Evolutionary conservation across 2,797 vertebrate species (phyloP), one percentile per base, ranked within the genome.

Genomic region (Hirundo rustica): DNA sequence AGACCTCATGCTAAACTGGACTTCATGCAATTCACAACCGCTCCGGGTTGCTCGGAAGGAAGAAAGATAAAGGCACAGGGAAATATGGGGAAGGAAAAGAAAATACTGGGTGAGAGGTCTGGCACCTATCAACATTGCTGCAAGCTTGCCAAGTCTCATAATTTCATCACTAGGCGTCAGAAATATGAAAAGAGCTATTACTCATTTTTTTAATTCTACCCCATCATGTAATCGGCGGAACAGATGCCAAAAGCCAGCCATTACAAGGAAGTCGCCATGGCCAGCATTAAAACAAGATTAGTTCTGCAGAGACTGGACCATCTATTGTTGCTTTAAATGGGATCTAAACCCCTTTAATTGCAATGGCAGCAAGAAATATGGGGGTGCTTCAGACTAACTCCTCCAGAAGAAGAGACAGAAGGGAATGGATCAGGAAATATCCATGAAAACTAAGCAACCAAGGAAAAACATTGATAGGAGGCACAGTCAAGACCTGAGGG

Each of bases 151-250:
- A 81, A 79, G 29, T 66, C 82, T 90, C 53, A 53, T 23, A 53
- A 79, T 77, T 88, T 93, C 93, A 84, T 78, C 57, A 68, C 53
- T 40, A 88, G 36, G 34, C 57, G 90, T 92, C 64, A 71, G 23
- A 50, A 70, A 57, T 72, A 86, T 67, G 89, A 72, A 77, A 90
- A 88, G 32, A 92, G 42, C 29, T 84, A 42, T 50, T 84, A 36
- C 7, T 85, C 9, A 0, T 16, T 60, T n/a, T 66, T 71, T 66
- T 68, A 4, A 65, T 72, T 84, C 7, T 9, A 71, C 34, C 27
- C 16, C 0, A 0, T 78, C 76, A 81, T 0, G 0, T 72, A 57
- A 89, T 71, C 58, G 51, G 51, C 13, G 54, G 42, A 60, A 80
- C 3, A 13, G 58, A 62, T 84, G 66, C 70, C 85, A 90, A 86